These are phyloP conservation scores for Caenorhabditis drosophilae DNA, from an alignment of 2,888 invertebrate genomes.

Conservation along the genomic window DNA sequence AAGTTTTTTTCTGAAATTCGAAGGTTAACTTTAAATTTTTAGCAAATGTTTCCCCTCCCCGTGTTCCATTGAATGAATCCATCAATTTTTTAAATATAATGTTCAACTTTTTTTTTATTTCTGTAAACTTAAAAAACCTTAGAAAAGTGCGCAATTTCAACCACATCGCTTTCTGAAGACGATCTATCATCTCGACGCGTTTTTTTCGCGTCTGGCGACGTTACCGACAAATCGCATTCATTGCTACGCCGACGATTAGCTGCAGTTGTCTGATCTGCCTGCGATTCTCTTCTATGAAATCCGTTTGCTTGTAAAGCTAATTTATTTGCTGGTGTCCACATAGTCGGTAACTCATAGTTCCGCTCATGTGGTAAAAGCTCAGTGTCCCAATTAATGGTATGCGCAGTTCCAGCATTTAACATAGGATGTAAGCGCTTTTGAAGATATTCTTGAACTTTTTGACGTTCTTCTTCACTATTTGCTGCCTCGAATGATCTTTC, in stretches of 20 bases:
- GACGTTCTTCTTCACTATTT: constrained; percentile 84
- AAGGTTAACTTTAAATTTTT: too few species aligned
- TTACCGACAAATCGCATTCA: not conserved
- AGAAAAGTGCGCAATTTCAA: constrained; percentile 31
- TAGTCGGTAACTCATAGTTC: constrained; percentile 50
- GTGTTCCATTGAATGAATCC: not conserved
- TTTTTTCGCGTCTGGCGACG: not conserved
- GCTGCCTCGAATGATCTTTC: constrained; percentile 89
- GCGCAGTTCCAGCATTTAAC: constrained; percentile 84
- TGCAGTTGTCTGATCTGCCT: not conserved
- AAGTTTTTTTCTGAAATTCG: constrained; percentile 33
- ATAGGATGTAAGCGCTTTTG: constrained; percentile 91
- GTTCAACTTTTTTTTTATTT: not conserved
- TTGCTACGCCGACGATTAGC: not conserved
- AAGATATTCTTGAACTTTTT: constrained; percentile 89
- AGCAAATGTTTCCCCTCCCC: not conserved
- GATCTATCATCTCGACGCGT: constrained; percentile 19
- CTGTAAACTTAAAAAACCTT: constrained; percentile 18
- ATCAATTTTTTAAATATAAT: constrained; percentile 1
- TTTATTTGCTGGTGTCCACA: constrained; percentile 56
- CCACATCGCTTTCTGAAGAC: constrained; percentile 22
- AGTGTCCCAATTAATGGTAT: constrained; percentile 90
- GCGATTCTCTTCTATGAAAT: not conserved
- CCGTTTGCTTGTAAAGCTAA: constrained; percentile 38
- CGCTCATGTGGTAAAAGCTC: constrained; percentile 82